Percentiles rank a stretch among this genome's conserved stretches.
Evolutionary conservation across 2,888 invertebrate genomes (phyloP).

Genomic region (Hypena proboscidalis): DNA sequence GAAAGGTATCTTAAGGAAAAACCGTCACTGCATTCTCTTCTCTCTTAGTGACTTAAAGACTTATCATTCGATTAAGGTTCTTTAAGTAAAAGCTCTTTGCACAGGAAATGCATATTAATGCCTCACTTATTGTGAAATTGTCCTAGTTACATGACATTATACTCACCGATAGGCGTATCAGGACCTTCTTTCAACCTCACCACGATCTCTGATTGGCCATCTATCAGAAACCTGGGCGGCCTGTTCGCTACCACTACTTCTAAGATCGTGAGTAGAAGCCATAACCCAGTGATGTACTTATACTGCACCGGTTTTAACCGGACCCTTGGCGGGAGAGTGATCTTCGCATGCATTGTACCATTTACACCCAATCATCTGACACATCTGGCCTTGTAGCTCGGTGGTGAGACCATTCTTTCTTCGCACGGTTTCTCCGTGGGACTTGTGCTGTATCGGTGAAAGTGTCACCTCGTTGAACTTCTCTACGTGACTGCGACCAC

Average conservation of each 20-base stretch:
- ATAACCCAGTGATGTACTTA: conserved; percentile 46
- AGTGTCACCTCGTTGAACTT: conserved; percentile 74
- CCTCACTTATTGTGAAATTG: no score
- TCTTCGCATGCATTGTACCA: conserved; percentile 60
- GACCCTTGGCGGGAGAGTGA: conserved; percentile 63
- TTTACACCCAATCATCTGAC: conserved; percentile 72
- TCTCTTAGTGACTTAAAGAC: no score
- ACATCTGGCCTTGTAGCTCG: conserved; percentile 58
- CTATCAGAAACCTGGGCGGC: conserved; percentile 94
- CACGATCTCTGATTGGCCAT: conserved; percentile 96
- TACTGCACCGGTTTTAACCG: conserved; percentile 71
- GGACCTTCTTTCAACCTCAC: conserved; percentile 94
- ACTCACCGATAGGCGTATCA: conserved; percentile 93
- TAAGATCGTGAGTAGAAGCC: conserved; percentile 53
- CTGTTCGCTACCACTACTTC: conserved; percentile 85
- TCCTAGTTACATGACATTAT: background rate
- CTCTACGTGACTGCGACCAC: conserved; percentile 59
- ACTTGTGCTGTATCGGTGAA: conserved; percentile 67
- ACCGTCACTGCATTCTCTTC: no score
- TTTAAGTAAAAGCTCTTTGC: no score
- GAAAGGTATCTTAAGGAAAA: no score
- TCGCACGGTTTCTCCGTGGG: conserved; percentile 78
- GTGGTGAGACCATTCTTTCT: conserved; percentile 71
- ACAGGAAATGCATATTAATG: no score
- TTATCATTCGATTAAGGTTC: no score